A percentile compares a stretch with the other conserved stretches of the same genome.
phyloP scores from a whole-genome alignment of 2,113 vertebrate genomes.

The Phylloscopus whistleri region DNA sequence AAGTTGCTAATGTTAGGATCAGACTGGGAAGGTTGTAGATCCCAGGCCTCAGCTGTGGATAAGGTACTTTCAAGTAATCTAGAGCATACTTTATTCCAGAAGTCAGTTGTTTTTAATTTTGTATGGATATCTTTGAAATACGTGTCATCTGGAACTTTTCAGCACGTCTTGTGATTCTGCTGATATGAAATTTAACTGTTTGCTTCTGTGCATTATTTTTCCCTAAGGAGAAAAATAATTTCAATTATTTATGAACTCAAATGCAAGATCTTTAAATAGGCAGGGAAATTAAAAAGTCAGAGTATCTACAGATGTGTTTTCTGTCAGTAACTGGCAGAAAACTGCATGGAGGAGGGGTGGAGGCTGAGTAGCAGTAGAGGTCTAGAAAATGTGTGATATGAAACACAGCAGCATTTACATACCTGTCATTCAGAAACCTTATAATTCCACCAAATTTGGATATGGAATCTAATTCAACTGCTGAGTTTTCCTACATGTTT shows the following conservation, averaged over 20 bases:
- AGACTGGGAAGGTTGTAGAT: neutral
- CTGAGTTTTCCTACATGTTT: neutral
- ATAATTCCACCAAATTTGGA: neutral
- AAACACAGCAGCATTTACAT: constrained; percentile 7
- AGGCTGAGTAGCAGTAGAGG: neutral
- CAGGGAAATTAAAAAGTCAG: constrained; percentile 27
- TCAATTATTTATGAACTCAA: neutral
- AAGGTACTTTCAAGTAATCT: neutral
- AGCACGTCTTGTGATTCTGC: neutral
- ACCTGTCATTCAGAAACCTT: constrained; percentile 20
- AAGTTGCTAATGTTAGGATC: neutral
- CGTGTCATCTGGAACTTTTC: neutral
- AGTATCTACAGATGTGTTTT: constrained; percentile 29
- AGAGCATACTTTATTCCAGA: neutral
- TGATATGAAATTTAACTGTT: constrained; percentile 27
- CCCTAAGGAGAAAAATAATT: neutral
- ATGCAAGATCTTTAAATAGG: constrained; percentile 26
- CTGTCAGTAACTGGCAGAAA: neutral
- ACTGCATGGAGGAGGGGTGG: constrained; percentile 14
- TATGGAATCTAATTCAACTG: neutral
- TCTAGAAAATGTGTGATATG: constrained; percentile 34
- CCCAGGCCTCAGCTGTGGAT: neutral
- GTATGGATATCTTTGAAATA: neutral
- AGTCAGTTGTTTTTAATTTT: constrained; percentile 26
- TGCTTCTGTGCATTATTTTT: neutral